These are phyloP conservation scores for Labeo rohita DNA, from an alignment of 2,113 vertebrate species.

Conservation along the genomic window DNA sequence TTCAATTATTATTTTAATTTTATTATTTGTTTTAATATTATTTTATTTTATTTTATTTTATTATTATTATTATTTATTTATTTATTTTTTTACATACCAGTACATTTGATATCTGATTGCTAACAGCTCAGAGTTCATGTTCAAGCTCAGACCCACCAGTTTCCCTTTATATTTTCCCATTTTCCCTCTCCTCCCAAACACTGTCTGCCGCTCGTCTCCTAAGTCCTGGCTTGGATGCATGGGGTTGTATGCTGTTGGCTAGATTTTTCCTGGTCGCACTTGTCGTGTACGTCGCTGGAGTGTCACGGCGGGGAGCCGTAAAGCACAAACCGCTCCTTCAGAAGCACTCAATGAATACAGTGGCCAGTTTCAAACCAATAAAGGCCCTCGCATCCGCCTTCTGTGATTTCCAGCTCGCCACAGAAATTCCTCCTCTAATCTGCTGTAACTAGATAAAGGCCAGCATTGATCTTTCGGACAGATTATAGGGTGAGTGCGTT, in stretches of 20 bases:
- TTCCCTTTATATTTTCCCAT: not conserved
- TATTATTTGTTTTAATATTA: not conserved
- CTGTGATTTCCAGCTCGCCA: constrained; percentile 24
- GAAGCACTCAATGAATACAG: not conserved
- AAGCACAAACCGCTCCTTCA: not conserved
- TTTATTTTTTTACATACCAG: not conserved
- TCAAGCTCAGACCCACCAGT: not conserved
- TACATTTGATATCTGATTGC: not conserved
- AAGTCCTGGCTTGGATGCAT: not conserved
- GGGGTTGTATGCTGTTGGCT: not conserved
- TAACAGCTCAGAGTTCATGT: not conserved
- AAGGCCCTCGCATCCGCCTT: not conserved
- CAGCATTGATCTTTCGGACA: constrained; percentile 2
- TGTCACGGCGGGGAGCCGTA: not conserved
- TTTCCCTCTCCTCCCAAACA: not conserved
- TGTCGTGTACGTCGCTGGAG: not conserved
- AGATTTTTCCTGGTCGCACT: not conserved
- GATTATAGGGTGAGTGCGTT: not conserved
- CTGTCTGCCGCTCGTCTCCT: not conserved
- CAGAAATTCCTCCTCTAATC: constrained; percentile 30
- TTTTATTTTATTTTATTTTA: not conserved
- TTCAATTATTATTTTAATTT: not conserved
- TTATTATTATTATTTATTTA: not conserved
- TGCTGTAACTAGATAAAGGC: constrained; percentile 30
- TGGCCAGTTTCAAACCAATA: not conserved